These are phyloP conservation scores for Muscicapa striata DNA, from an alignment of 2,797 vertebrate genomes.

Conservation along the genomic window DNA sequence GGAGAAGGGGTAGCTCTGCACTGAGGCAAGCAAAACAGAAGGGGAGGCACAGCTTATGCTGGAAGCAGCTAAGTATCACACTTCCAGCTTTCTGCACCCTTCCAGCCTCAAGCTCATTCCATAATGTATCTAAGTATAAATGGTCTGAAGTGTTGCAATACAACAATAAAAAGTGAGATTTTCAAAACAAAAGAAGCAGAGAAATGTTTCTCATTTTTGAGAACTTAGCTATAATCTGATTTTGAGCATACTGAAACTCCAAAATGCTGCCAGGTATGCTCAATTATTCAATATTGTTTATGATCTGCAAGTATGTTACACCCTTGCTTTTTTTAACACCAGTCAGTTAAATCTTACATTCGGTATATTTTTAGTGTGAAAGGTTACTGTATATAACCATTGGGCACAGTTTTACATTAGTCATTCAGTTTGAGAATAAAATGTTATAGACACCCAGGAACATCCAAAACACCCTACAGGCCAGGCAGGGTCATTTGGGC, in stretches of 20 bases:
- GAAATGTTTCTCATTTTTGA: neutral
- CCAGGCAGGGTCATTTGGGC: rapidly evolving
- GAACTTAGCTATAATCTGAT: neutral
- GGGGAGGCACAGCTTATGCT: neutral
- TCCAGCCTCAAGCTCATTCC: neutral
- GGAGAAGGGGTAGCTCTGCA: neutral
- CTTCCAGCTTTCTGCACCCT: neutral
- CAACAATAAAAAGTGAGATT: neutral
- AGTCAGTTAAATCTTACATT: neutral
- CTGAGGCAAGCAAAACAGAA: neutral
- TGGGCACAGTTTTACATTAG: neutral
- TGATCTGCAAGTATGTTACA: neutral
- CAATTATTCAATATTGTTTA: neutral
- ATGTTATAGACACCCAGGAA: neutral
- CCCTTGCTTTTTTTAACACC: neutral
- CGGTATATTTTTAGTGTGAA: neutral
- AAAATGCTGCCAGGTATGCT: neutral
- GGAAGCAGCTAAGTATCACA: neutral
- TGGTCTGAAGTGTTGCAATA: neutral
- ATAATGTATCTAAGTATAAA: neutral
- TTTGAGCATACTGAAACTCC: neutral
- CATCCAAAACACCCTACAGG: neutral
- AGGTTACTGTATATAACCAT: neutral
- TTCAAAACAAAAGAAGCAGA: neutral
- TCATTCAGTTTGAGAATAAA: neutral